Conservation (phyloP, 2,797 vertebrate species). For the Philypnodon macrostomus region DNA sequence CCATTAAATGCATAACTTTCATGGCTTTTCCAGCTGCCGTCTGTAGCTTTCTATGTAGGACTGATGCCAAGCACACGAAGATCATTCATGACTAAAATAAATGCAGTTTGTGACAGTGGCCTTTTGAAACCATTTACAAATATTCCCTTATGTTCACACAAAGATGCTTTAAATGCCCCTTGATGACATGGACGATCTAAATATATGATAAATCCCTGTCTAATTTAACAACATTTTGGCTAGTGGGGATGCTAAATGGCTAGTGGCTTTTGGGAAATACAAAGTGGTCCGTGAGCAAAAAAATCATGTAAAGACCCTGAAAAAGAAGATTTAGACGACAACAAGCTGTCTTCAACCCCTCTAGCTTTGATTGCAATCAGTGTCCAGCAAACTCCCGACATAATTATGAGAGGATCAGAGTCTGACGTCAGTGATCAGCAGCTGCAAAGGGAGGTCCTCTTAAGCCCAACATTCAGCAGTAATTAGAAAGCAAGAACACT, state of each 20-base stretch:
- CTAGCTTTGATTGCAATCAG: slow-evolving; percentile 63
- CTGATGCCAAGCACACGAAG: slow-evolving; percentile 3
- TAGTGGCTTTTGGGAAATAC: slow-evolving; percentile 35
- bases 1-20: slow-evolving; percentile 50
- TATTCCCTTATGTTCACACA: slow-evolving; percentile 19
- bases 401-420: slow-evolving; percentile 61
- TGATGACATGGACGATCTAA: no score
- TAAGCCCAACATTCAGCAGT: slow-evolving; percentile 20
- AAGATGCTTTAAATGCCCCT: slow-evolving; percentile 11
- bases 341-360: slow-evolving; percentile 15
- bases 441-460: slow-evolving; percentile 12
- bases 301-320: slow-evolving; percentile 29
- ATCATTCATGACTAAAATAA: slow-evolving; percentile 3
- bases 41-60: slow-evolving; percentile 16
- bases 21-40: slow-evolving; percentile 31
- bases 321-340: slow-evolving; percentile 39
- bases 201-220: no score
- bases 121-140: slow-evolving; percentile 9
- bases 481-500: slow-evolving; percentile 24
- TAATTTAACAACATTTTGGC: slow-evolving; percentile 14
- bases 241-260: slow-evolving; percentile 25
- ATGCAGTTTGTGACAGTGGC: no score
- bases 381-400: slow-evolving; percentile 37
- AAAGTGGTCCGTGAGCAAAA: no score
- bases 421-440: slow-evolving; percentile 24